Conservation (phyloP, 1,140 invertebrate species). For the Hormaphis cornu region DNA sequence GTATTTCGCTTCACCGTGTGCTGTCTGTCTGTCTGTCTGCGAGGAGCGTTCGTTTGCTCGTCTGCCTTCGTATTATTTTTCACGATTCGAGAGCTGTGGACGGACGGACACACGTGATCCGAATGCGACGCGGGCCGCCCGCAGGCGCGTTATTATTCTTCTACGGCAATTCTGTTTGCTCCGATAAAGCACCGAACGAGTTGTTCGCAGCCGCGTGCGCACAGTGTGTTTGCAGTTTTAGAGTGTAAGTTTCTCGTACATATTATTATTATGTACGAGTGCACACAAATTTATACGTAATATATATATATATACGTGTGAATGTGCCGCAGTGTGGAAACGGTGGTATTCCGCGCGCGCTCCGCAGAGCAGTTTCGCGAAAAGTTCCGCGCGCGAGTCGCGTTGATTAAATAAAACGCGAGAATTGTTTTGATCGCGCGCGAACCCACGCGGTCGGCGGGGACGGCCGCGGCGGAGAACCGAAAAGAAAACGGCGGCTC, state of each 20-base stretch:
- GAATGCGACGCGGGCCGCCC: not conserved
- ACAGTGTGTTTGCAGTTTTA: too few relatives aligned
- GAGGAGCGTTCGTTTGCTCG: too few relatives aligned
- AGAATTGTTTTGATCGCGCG: conserved; percentile 27
- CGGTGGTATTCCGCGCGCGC: conserved; percentile 2
- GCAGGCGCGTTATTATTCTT: conserved; percentile 29
- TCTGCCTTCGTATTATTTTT: too few relatives aligned
- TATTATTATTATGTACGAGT: not conserved
- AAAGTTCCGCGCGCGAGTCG: not conserved
- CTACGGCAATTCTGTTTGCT: conserved; percentile 27
- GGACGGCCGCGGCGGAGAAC: not conserved
- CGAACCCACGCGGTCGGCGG: not conserved
- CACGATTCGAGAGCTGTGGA: not conserved
- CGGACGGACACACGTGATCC: not conserved
- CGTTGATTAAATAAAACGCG: conserved; percentile 30
- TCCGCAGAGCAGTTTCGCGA: not conserved
- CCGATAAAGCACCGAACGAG: conserved; percentile 16
- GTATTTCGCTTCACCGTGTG: too few relatives aligned
- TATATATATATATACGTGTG: not conserved
- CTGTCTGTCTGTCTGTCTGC: too few relatives aligned
- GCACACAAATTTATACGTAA: too few relatives aligned
- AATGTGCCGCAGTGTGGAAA: not conserved
- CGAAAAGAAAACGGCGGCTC: conserved; percentile 4
- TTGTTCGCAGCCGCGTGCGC: not conserved
- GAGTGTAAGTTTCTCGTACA: too few relatives aligned